phyloP scores from a whole-genome alignment of 1,140 invertebrate genomes.

The Ptiloglossa arizonensis region DNA sequence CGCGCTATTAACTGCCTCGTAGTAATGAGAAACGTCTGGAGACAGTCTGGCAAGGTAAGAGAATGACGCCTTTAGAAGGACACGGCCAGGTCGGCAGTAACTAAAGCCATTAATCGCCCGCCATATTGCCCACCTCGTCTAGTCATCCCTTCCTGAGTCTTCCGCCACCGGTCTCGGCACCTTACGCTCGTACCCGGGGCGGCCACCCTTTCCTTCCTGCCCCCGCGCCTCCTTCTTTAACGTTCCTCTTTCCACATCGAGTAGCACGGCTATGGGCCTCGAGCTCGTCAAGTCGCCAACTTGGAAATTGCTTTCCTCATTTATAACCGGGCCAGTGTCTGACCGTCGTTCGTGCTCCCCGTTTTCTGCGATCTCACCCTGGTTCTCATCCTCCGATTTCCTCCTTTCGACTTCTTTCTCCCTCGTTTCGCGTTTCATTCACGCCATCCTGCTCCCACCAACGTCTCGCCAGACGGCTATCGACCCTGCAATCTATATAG shows the following conservation, averaged over 20 bases:
- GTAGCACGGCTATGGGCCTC: constrained; percentile 55
- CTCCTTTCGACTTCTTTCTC: constrained; percentile 27
- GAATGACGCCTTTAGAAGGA: constrained; percentile 59
- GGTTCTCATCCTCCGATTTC: constrained; percentile 20
- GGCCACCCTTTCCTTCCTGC: constrained; percentile 1
- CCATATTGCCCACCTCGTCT: constrained; percentile 70
- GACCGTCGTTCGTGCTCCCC: constrained; percentile 56
- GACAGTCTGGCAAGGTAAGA: constrained; percentile 57
- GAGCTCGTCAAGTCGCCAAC: constrained; percentile 71
- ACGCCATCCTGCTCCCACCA: neutral
- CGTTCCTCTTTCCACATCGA: constrained; percentile 58
- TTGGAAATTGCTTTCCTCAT: constrained; percentile 76
- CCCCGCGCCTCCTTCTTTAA: constrained; percentile 41
- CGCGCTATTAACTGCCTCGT: constrained; percentile 61
- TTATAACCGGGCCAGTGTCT: constrained; percentile 71
- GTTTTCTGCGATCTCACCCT: constrained; percentile 60
- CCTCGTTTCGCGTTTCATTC: neutral
- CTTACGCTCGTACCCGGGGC: constrained; percentile 43
- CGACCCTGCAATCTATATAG: constrained; percentile 61
- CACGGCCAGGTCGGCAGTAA: constrained; percentile 65
- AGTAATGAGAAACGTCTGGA: constrained; percentile 66
- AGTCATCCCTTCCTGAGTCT: constrained; percentile 58
- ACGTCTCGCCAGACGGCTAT: constrained; percentile 52
- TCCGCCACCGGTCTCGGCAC: constrained; percentile 54
- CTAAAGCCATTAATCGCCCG: constrained; percentile 75